These are phyloP conservation scores for Harpalus rufipes DNA, from an alignment of 2,888 invertebrate species.

Conservation along the genomic window DNA sequence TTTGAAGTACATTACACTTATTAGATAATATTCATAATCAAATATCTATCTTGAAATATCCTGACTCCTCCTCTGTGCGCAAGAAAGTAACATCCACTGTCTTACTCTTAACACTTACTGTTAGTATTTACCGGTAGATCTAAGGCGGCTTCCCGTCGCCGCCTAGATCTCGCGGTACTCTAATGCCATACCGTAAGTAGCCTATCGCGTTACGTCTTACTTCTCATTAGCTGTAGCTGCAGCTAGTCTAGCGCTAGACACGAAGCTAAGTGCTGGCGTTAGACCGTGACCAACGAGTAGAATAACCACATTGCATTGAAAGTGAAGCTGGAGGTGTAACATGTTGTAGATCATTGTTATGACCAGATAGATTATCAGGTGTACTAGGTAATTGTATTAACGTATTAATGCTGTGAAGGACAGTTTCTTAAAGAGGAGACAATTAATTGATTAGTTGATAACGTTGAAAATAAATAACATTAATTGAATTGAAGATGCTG, in stretches of 20 bases:
- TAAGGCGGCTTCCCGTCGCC: slow-evolving; percentile 16
- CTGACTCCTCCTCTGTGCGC: slow-evolving; percentile 1
- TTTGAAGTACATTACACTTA: too few relatives aligned
- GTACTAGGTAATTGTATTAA: background rate
- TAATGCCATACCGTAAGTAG: slow-evolving; percentile 33
- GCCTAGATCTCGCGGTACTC: slow-evolving; percentile 12
- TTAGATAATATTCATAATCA: too few relatives aligned
- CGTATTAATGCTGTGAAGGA: background rate
- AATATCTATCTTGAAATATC: background rate
- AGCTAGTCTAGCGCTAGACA: slow-evolving; percentile 4
- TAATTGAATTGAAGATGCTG: too few relatives aligned
- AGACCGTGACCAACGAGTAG: slow-evolving; percentile 18
- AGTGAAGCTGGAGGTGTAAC: slow-evolving; percentile 46
- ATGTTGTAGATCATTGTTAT: slow-evolving; percentile 1
- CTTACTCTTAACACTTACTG: slow-evolving; percentile 21
- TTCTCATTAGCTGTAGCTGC: slow-evolving; percentile 31
- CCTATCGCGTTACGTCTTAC: slow-evolving; percentile 40
- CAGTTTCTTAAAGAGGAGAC: too few relatives aligned
- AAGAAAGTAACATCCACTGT: slow-evolving; percentile 4
- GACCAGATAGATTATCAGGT: background rate
- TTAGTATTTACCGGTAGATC: slow-evolving; percentile 26
- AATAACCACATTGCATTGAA: slow-evolving; percentile 40
- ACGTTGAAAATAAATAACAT: too few relatives aligned
- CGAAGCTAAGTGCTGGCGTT: slow-evolving; percentile 2
- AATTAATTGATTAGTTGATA: too few relatives aligned